Percentiles rank a stretch among this genome's conserved stretches.
Conservation (phyloP, 2,113 vertebrate species). For the Onychostruthus taczanowskii region DNA sequence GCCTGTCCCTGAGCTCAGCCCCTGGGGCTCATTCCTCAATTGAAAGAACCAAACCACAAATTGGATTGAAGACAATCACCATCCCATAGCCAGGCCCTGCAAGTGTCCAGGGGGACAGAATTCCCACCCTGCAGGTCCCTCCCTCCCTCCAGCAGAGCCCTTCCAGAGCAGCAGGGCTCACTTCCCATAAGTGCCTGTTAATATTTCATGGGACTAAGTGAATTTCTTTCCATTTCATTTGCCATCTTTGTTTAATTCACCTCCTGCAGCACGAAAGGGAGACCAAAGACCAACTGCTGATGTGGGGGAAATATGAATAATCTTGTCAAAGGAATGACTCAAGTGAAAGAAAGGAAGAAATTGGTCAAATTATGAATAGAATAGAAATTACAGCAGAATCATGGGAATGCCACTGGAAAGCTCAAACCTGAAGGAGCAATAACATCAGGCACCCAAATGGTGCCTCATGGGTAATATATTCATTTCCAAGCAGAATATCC, state of each 20-base stretch:
- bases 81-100: not conserved
- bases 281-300: not conserved
- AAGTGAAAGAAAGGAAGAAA: not conserved
- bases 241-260: conserved; percentile 41
- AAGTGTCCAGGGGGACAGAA: not conserved
- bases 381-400: not conserved
- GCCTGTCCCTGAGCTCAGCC: not conserved
- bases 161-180: not conserved
- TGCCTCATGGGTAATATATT: not conserved
- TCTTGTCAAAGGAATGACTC: not conserved
- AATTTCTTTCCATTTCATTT: conserved; percentile 17
- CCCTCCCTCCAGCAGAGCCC: not conserved
- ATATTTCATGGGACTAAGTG: conserved; percentile 36
- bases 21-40: not conserved
- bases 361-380: not conserved
- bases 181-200: conserved; percentile 5
- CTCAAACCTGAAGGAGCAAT: not conserved
- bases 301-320: not conserved
- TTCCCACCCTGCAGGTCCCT: not conserved
- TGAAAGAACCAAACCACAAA: not conserved
- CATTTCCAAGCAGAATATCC: not conserved
- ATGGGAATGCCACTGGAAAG: not conserved
- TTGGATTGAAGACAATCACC: not conserved
- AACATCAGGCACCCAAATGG: not conserved
- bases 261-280: not conserved